Evolutionary conservation across 2,888 invertebrate genomes (phyloP), one percentile per base, ranked within the genome.

Genomic region (Microctonus brassicae): DNA sequence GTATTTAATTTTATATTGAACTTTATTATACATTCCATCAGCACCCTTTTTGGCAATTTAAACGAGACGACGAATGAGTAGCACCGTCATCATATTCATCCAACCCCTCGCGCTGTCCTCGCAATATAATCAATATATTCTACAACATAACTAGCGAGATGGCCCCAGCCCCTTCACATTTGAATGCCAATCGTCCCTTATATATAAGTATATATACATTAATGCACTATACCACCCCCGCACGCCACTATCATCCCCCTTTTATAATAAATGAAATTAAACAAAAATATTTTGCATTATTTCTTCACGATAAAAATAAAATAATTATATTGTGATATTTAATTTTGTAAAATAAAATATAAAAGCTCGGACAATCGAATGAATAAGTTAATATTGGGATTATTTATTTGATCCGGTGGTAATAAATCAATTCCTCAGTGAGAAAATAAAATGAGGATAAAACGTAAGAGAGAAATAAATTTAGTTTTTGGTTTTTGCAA

Each of bases 41-140:
- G n/a, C 13, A 7, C 22, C 24, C 29, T 26, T 9, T 24, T 24
- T 9, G 17, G n/a, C 11, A 6, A 22, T 10, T 26, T 10, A 24
- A 2, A 58, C 5, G n/a, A 74, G 76, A 75, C n/a, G 42, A 17
- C 42, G 6, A 42, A 5, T n/a, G n/a, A 70, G 76, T 79, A 76
- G 77, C 82, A 80, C 81, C 83, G 81, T 82, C 81, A 81, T 83
- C 79, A 77, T 70, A 73, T 74, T 76, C 71, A 76, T 75, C 81
- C 82, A 83, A 82, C 82, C 42, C 42, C 42, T 42, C 0, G n/a
- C 13, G 5, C n/a, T 29, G 29, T 7, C 29, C 3, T 29, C 29
- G 29, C 29, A 29, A 42, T 85, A 86, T 87, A 87, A 87, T 87
- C 87, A 87, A 87, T 87, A 86, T 86, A 86, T 86, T 84, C 86